Evolutionary conservation across 2,113 vertebrate species (phyloP).

Genomic region (Epinephelus cyanopodus): DNA sequence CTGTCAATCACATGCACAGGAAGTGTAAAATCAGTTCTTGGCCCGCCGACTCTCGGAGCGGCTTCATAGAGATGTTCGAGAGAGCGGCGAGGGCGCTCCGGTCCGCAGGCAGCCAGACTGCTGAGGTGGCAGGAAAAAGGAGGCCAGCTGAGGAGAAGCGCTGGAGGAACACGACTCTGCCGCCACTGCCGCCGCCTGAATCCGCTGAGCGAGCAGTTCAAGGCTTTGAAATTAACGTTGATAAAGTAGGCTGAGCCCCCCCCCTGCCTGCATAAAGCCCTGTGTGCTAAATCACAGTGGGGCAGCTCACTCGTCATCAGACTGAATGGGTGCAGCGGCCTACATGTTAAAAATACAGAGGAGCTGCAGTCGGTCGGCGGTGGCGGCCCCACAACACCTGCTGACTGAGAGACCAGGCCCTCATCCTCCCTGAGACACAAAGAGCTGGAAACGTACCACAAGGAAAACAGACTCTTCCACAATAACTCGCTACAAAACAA

Average conservation of each 20-base stretch:
- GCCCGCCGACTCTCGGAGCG: neutral
- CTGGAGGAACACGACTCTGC: slow-evolving; percentile 30
- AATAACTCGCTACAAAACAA: neutral
- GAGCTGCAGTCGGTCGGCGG: slow-evolving; percentile 13
- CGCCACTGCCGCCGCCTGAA: slow-evolving; percentile 15
- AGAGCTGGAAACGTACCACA: neutral
- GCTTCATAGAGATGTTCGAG: slow-evolving; percentile 40
- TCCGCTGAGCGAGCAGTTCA: slow-evolving; percentile 74
- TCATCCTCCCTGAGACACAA: neutral
- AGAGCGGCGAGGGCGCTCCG: neutral
- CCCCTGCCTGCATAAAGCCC: slow-evolving; percentile 8
- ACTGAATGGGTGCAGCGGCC: slow-evolving; percentile 76
- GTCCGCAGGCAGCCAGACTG: slow-evolving; percentile 49
- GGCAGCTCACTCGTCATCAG: slow-evolving; percentile 62
- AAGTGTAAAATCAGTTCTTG: slow-evolving; percentile 50
- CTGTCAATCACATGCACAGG: slow-evolving; percentile 66
- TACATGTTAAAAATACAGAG: slow-evolving; percentile 76
- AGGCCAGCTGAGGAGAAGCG: slow-evolving; percentile 61
- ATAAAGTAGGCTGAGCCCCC: slow-evolving; percentile 74
- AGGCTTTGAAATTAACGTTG: slow-evolving; percentile 77
- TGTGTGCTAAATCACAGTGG: slow-evolving; percentile 76
- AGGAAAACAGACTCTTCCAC: neutral
- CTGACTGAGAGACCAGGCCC: slow-evolving; percentile 29
- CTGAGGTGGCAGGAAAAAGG: slow-evolving; percentile 69
- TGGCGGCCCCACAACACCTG: slow-evolving; percentile 41